phyloP scores from a whole-genome alignment of 2,888 invertebrate species.

The Leptinotarsa rubiginosa region DNA sequence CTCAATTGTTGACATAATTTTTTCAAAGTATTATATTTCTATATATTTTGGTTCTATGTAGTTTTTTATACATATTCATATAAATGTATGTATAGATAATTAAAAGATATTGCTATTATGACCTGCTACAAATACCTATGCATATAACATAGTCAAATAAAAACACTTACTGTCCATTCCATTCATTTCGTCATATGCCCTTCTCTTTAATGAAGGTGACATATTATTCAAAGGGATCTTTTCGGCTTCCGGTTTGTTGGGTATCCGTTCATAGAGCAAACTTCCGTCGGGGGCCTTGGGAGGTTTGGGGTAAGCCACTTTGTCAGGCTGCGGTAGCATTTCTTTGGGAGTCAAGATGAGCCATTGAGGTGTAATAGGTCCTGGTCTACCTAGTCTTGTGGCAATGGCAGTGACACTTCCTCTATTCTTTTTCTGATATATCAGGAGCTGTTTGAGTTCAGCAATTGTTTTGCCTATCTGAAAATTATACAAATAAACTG shows the following conservation, averaged over 20 bases:
- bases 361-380: constrained; percentile 72
- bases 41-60: too few relatives aligned
- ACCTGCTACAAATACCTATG: too few relatives aligned
- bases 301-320: constrained; percentile 89
- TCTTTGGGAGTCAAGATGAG: constrained; percentile 79
- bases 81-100: too few relatives aligned
- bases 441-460: constrained; percentile 71
- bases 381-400: constrained; percentile 76
- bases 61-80: too few relatives aligned
- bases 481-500: constrained; percentile 16
- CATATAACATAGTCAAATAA: background rate
- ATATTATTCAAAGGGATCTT: constrained; percentile 72
- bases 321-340: constrained; percentile 83
- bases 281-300: constrained; percentile 92
- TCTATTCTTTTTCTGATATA: constrained; percentile 71
- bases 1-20: too few relatives aligned
- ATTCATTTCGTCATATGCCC: constrained; percentile 90
- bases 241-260: constrained; percentile 81
- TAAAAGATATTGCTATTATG: too few relatives aligned
- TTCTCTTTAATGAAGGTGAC: constrained; percentile 79
- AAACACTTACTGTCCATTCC: constrained; percentile 84
- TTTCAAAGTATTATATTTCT: too few relatives aligned
- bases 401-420: constrained; percentile 80
- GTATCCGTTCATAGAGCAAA: constrained; percentile 86
- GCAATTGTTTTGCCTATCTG: constrained; percentile 65